Conservation (phyloP, 2,888 invertebrate genomes). For the Harpagoxenus sublaevis region DNA sequence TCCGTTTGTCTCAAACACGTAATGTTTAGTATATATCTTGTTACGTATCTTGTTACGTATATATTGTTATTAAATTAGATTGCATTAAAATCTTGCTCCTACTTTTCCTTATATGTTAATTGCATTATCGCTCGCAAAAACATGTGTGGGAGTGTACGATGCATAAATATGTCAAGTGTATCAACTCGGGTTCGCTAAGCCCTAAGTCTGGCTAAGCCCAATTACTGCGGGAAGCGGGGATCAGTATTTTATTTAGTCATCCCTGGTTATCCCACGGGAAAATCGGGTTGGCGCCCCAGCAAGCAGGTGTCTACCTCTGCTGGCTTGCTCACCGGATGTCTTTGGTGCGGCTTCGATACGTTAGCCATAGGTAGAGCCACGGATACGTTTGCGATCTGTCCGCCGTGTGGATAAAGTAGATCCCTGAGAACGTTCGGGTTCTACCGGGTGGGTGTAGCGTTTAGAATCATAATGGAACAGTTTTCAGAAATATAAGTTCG, state of each 20-base stretch:
- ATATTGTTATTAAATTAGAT: background rate
- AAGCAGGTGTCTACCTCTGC: slow-evolving; percentile 72
- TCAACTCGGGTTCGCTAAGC: background rate
- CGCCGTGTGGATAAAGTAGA: slow-evolving; percentile 72
- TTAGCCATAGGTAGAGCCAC: slow-evolving; percentile 61
- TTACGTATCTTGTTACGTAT: too few relatives aligned
- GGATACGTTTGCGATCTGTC: slow-evolving; percentile 16
- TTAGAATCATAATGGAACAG: background rate
- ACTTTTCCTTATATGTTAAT: background rate
- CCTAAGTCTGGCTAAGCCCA: background rate
- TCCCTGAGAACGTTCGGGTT: background rate
- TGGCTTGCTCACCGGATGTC: slow-evolving; percentile 44
- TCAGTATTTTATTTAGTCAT: background rate
- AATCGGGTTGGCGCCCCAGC: background rate
- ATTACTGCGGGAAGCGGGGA: background rate
- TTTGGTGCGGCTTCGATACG: slow-evolving; percentile 34
- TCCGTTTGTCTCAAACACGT: background rate
- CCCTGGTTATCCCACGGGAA: background rate
- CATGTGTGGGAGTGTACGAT: background rate
- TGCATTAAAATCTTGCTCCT: background rate
- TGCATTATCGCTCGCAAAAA: background rate
- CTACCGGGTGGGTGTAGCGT: background rate
- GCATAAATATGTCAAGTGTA: background rate
- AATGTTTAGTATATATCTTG: too few relatives aligned
- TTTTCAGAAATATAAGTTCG: background rate